Percentiles rank a stretch among this genome's conserved stretches.
phyloP scores from a whole-genome alignment of 2,888 invertebrate species.

The Didymodactylos carnosus region DNA sequence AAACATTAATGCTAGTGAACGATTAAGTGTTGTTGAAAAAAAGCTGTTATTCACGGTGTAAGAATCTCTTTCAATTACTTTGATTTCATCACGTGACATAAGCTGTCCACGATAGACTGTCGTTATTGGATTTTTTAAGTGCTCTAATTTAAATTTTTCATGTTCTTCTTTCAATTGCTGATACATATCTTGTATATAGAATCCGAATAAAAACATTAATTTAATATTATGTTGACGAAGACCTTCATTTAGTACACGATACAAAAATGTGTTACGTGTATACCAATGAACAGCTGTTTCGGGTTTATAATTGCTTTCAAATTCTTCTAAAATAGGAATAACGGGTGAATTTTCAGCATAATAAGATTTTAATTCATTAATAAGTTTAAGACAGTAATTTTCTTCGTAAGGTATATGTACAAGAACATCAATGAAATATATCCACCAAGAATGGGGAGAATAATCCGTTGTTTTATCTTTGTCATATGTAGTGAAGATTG shows the following conservation, averaged over 20 bases:
- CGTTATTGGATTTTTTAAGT: neutral
- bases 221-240: neutral
- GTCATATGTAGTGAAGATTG: no score
- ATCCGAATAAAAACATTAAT: neutral
- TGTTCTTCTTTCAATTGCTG: neutral
- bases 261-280: neutral
- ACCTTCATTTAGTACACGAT: neutral
- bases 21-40: neutral
- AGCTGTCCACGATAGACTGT: neutral
- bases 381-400: neutral
- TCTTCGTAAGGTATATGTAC: neutral
- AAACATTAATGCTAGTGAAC: neutral
- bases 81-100: neutral
- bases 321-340: neutral
- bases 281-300: neutral
- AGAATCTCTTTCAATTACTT: neutral
- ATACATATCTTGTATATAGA: neutral
- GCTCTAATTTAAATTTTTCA: neutral
- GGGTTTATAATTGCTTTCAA: neutral
- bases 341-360: neutral
- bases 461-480: neutral
- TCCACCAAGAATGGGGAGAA: neutral
- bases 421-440: neutral
- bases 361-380: neutral
- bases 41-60: neutral